Evolutionary conservation across 2,797 vertebrate genomes (phyloP).

Genomic region (Bovichtus diacanthus): DNA sequence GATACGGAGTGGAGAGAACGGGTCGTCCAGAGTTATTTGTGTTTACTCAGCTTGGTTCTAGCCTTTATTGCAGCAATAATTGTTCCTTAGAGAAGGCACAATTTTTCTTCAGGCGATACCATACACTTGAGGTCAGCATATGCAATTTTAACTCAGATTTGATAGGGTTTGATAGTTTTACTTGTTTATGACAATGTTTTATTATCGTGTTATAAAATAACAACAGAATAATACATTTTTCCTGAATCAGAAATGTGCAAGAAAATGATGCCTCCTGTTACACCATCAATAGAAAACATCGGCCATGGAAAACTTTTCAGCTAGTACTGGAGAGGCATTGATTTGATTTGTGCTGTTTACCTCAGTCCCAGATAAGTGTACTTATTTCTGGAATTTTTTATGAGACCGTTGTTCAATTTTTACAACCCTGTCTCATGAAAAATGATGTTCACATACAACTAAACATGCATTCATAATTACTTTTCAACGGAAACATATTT

Average conservation of each 20-base stretch:
- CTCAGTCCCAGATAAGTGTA: neutral
- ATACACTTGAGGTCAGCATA: neutral
- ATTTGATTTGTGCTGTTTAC: neutral
- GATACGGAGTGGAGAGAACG: slow-evolving; percentile 24
- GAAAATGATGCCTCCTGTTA: too few relatives aligned
- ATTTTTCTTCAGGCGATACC: slow-evolving; percentile 49
- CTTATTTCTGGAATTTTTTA: neutral
- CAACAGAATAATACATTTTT: neutral
- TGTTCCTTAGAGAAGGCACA: slow-evolving; percentile 47
- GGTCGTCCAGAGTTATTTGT: slow-evolving; percentile 44
- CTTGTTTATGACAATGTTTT: neutral
- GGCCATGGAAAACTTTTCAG: neutral
- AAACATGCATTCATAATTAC: too few relatives aligned
- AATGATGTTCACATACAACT: too few relatives aligned
- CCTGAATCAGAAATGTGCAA: neutral
- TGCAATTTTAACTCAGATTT: neutral
- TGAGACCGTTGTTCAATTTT: neutral
- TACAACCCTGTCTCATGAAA: too few relatives aligned
- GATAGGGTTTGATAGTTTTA: neutral
- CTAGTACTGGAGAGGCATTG: neutral
- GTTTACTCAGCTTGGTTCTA: slow-evolving; percentile 51
- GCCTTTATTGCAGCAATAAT: slow-evolving; percentile 61
- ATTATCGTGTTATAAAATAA: neutral
- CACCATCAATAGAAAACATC: too few relatives aligned
- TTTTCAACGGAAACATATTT: too few relatives aligned